phyloP scores from a whole-genome alignment of 2,888 invertebrate genomes.

The Trichopria drosophilae region DNA sequence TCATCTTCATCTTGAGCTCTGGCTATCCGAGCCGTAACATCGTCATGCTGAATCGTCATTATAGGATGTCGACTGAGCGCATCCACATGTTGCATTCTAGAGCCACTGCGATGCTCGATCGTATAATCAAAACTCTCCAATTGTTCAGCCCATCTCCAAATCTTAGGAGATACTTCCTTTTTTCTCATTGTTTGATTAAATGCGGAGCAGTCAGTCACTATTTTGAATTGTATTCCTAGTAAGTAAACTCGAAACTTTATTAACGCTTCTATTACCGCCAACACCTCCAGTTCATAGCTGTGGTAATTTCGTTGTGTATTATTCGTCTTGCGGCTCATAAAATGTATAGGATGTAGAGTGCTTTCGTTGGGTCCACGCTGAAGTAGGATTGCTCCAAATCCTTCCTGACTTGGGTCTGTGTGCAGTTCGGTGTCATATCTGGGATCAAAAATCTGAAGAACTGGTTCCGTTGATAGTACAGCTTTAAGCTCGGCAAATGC shows the following conservation, averaged over 20 bases:
- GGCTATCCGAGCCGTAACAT: conserved; percentile 1
- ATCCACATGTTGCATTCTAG: conserved; percentile 27
- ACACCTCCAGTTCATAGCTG: conserved; percentile 27
- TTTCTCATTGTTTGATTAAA: conserved; percentile 25
- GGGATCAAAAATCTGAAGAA: conserved; percentile 29
- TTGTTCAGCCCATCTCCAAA: conserved; percentile 21
- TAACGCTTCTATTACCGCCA: conserved; percentile 27
- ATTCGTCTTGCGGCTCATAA: too few species aligned
- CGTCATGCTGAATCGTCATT: conserved; percentile 5
- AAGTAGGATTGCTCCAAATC: too few species aligned
- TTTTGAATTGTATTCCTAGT: conserved; percentile 30
- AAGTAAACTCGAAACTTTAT: conserved; percentile 29
- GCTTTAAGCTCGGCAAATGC: conserved; percentile 23
- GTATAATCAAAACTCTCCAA: conserved; percentile 20
- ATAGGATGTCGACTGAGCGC: conserved; percentile 13
- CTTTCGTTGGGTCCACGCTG: too few species aligned
- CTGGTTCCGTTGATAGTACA: conserved; percentile 19
- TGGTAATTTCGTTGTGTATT: too few species aligned
- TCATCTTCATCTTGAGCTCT: conserved; percentile 14
- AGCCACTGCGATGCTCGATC: conserved; percentile 17
- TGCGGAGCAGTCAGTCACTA: conserved; percentile 35
- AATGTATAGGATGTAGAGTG: too few species aligned
- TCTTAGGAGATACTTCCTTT: conserved; percentile 12
- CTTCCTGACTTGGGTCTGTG: conserved; percentile 21
- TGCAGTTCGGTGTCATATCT: conserved; percentile 24